Evolutionary conservation across 1,140 invertebrate genomes (phyloP).

Genomic region (Meloidogyne floridensis): DNA sequence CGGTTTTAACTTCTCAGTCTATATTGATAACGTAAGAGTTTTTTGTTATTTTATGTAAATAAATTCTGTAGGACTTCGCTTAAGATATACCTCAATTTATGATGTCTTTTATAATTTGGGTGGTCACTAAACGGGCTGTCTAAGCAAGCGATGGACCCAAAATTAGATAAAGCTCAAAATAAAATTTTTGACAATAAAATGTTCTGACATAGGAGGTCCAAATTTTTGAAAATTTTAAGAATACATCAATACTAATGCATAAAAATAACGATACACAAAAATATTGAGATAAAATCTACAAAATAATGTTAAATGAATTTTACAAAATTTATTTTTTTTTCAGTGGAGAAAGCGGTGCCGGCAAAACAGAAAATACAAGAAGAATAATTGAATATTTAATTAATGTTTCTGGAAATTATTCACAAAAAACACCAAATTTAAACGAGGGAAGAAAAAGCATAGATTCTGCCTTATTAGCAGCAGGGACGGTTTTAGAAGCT

Average conservation of each 20-base stretch:
- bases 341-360: slow-evolving; percentile 96
- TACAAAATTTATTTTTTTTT: slow-evolving; percentile 22
- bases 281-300: no score
- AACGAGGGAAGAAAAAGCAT: slow-evolving; percentile 17
- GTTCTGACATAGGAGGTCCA: no score
- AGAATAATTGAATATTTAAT: slow-evolving; percentile 74
- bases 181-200: no score
- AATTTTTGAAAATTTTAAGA: no score
- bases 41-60: not conserved
- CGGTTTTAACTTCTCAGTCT: slow-evolving; percentile 88
- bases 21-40: slow-evolving; percentile 85
- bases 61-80: no score
- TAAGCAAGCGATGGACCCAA: no score
- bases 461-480: slow-evolving; percentile 48
- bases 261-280: no score
- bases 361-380: slow-evolving; percentile 99
- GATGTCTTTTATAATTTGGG: no score
- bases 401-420: slow-evolving; percentile 33
- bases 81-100: not conserved
- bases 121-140: no score
- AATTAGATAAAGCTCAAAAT: no score
- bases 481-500: slow-evolving; percentile 67
- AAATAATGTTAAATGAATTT: no score
- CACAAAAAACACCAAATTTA: slow-evolving; percentile 21
- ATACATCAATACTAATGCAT: no score